Percentiles rank a stretch among this genome's conserved stretches.
Evolutionary conservation across 2,113 vertebrate genomes (phyloP).

Genomic region (Lutjanus erythropterus): DNA sequence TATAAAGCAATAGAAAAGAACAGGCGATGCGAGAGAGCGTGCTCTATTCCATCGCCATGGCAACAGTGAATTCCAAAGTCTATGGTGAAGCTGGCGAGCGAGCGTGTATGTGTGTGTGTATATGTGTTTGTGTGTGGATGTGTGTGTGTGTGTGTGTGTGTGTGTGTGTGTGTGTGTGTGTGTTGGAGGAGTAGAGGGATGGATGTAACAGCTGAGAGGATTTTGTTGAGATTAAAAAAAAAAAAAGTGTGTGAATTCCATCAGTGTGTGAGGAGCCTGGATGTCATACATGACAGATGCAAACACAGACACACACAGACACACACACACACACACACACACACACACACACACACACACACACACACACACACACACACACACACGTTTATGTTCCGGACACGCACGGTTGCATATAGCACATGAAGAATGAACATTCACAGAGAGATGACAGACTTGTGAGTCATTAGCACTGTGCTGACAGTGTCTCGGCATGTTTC

Average conservation of each 20-base stretch:
- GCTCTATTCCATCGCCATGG: slow-evolving; percentile 82
- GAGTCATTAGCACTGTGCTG: slow-evolving; percentile 57
- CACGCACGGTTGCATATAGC: background rate
- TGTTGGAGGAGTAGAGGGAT: slow-evolving; percentile 40
- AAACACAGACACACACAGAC: too few relatives aligned
- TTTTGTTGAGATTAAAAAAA: slow-evolving; percentile 62
- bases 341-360: slow-evolving; percentile 3
- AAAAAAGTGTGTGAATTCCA: slow-evolving; percentile 37
- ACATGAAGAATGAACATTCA: slow-evolving; percentile 50
- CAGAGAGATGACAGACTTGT: slow-evolving; percentile 66
- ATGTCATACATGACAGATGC: slow-evolving; percentile 17
- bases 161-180: slow-evolving; percentile 25
- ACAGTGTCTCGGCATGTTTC: slow-evolving; percentile 51
- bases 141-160: slow-evolving; percentile 28
- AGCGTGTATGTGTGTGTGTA: slow-evolving; percentile 27
- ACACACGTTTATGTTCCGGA: background rate
- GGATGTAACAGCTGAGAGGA: slow-evolving; percentile 75
- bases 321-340: slow-evolving; percentile 9
- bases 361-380: slow-evolving; percentile 15
- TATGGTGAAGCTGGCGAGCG: slow-evolving; percentile 69
- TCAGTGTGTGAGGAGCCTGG: slow-evolving; percentile 1
- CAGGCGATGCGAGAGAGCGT: slow-evolving; percentile 75
- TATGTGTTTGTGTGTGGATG: slow-evolving; percentile 15
- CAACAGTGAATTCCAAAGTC: slow-evolving; percentile 86
- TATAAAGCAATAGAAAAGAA: slow-evolving; percentile 73